A percentile compares a stretch with the other conserved stretches of the same genome.
Evolutionary conservation across 92 coral and sea anemone species (phyloP).

Genomic region (Diadumene lineata): DNA sequence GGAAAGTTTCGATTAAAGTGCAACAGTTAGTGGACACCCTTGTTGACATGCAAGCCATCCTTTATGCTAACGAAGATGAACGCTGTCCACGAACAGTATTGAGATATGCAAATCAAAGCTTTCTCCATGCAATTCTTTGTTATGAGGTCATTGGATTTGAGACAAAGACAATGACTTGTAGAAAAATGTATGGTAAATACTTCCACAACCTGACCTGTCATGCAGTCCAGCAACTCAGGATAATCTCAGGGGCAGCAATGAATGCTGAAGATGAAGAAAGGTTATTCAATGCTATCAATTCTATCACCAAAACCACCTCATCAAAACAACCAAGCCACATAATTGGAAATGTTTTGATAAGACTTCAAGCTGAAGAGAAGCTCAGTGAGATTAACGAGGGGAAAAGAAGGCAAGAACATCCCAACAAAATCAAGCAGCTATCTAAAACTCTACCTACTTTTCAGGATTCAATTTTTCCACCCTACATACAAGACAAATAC

Average conservation of each 20-base stretch:
- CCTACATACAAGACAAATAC: slow-evolving; percentile 5
- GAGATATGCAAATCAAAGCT: too few relatives aligned
- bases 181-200: slow-evolving; percentile 48
- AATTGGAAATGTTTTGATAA: slow-evolving; percentile 32
- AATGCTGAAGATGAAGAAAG: slow-evolving; percentile 29
- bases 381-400: slow-evolving; percentile 1
- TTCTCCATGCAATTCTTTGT: too few relatives aligned
- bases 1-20: too few relatives aligned
- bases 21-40: too few relatives aligned
- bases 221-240: slow-evolving; percentile 36
- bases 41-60: too few relatives aligned
- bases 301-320: slow-evolving; percentile 49
- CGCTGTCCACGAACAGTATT: too few relatives aligned
- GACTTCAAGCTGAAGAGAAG: slow-evolving; percentile 37
- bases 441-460: slow-evolving; percentile 10
- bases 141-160: too few relatives aligned
- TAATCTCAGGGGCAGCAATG: slow-evolving; percentile 30
- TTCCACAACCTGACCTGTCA: slow-evolving; percentile 36
- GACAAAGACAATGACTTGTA: too few relatives aligned
- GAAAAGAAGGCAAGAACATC: slow-evolving; percentile 4
- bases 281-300: slow-evolving; percentile 26
- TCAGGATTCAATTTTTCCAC: slow-evolving; percentile 14
- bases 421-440: slow-evolving; percentile 2
- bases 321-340: slow-evolving; percentile 39
- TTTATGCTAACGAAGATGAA: too few relatives aligned